These are phyloP conservation scores for Synanthedon vespiformis DNA, from an alignment of 2,888 invertebrate species.

Conservation along the genomic window DNA sequence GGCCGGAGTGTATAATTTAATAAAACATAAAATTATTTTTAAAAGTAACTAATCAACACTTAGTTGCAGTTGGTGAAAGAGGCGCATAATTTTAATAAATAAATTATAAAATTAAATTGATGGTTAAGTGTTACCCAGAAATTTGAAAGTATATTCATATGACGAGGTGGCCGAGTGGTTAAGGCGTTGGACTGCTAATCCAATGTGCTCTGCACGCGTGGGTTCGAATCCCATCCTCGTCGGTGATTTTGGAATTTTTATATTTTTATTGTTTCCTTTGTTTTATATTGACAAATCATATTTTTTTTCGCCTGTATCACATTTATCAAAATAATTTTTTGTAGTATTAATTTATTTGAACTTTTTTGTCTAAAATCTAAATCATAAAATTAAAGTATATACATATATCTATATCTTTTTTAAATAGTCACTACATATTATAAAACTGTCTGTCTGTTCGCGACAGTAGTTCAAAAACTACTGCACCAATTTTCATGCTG, in stretches of 20 bases:
- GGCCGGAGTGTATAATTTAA: no score
- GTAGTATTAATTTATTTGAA: background rate
- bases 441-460: no score
- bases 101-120: no score
- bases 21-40: no score
- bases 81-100: no score
- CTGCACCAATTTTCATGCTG: no score
- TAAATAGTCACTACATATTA: no score
- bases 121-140: slow-evolving; percentile 12
- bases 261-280: background rate
- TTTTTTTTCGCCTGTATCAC: background rate
- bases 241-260: slow-evolving; percentile 42
- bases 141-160: slow-evolving; percentile 19
- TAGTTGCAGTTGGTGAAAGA: no score
- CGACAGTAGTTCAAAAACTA: no score
- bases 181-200: slow-evolving; percentile 90
- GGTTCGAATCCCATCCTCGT: slow-evolving; percentile 87
- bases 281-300: no score
- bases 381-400: background rate
- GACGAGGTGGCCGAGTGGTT: slow-evolving; percentile 90
- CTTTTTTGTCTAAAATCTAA: background rate
- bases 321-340: background rate
- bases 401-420: no score
- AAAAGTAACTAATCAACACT: no score
- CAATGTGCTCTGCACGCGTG: slow-evolving; percentile 88